Percentiles rank a stretch among this genome's conserved stretches.
Conservation (phyloP, 2,113 vertebrate genomes). For the Chaetops frenatus region DNA sequence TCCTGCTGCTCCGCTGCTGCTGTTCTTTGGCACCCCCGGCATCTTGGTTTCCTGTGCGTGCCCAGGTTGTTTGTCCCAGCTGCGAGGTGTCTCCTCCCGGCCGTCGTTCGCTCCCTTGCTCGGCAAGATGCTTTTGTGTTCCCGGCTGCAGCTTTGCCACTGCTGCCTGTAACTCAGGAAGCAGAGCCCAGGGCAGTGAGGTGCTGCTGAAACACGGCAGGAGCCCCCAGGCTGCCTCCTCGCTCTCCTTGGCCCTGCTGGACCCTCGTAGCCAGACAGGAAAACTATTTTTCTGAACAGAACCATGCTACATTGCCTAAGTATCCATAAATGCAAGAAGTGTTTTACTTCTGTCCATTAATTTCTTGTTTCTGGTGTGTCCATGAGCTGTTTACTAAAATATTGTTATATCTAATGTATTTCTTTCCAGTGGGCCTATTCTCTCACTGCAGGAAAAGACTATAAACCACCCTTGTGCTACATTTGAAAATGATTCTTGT, state of each 20-base stretch:
- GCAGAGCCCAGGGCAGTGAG: not conserved
- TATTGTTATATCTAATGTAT: not conserved
- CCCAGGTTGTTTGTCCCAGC: not conserved
- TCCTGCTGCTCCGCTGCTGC: not conserved
- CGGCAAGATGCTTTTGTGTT: not conserved
- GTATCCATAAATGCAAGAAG: not conserved
- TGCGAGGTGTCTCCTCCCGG: not conserved
- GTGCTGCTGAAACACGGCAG: not conserved
- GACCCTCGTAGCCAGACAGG: fast-evolving
- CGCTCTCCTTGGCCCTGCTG: not conserved
- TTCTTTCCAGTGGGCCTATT: not conserved
- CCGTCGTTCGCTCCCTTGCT: not conserved
- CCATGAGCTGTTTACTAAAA: not conserved
- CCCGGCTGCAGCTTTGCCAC: not conserved
- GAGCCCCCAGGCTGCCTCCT: not conserved
- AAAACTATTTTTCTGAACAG: not conserved
- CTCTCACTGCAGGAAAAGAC: not conserved
- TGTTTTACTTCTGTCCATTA: not conserved
- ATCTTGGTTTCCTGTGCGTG: not conserved
- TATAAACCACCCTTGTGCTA: not conserved
- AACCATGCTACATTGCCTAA: not conserved
- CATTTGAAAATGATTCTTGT: not conserved
- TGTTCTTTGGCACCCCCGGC: not conserved
- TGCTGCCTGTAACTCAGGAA: fast-evolving
- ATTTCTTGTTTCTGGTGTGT: not conserved